These are phyloP conservation scores for Teleiodes luculella DNA, from an alignment of 2,888 invertebrate species.

Conservation along the genomic window DNA sequence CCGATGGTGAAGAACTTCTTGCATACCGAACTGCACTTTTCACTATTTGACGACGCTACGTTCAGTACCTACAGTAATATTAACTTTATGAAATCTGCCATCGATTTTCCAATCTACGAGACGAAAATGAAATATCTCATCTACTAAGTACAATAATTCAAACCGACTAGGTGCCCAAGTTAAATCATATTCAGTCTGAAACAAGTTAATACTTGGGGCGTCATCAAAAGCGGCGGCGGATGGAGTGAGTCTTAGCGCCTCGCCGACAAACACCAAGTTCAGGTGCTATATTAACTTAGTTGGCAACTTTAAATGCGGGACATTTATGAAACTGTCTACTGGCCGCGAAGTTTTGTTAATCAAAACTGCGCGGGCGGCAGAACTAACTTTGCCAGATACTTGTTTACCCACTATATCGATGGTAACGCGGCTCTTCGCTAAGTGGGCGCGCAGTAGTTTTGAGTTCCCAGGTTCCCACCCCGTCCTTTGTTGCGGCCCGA, in stretches of 20 bases:
- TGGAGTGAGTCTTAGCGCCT: conserved; percentile 5
- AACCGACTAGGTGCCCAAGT: too few species aligned
- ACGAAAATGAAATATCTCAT: too few species aligned
- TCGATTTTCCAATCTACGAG: too few species aligned
- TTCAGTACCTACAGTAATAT: too few species aligned
- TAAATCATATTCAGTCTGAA: too few species aligned
- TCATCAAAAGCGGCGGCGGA: conserved; percentile 2
- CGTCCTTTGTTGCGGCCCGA: conserved; percentile 45
- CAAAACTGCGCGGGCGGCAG: conserved; percentile 51
- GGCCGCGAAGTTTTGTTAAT: conserved; percentile 65
- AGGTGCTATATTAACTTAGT: conserved; percentile 40
- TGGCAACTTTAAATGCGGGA: conserved; percentile 51
- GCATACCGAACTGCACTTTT: too few species aligned
- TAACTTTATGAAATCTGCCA: too few species aligned
- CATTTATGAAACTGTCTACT: conserved; percentile 51
- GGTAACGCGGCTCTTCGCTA: not conserved
- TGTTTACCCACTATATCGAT: not conserved
- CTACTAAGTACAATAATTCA: too few species aligned
- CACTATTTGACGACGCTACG: too few species aligned
- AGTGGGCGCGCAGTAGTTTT: conserved; percentile 43
- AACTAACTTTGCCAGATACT: conserved; percentile 4
- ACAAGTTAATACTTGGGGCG: too few species aligned
- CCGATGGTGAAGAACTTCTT: too few species aligned
- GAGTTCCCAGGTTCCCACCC: conserved; percentile 54
- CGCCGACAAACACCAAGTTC: conserved; percentile 18